phyloP scores from a whole-genome alignment of 2,888 invertebrate species.

The Pseudoips prasinana region DNA sequence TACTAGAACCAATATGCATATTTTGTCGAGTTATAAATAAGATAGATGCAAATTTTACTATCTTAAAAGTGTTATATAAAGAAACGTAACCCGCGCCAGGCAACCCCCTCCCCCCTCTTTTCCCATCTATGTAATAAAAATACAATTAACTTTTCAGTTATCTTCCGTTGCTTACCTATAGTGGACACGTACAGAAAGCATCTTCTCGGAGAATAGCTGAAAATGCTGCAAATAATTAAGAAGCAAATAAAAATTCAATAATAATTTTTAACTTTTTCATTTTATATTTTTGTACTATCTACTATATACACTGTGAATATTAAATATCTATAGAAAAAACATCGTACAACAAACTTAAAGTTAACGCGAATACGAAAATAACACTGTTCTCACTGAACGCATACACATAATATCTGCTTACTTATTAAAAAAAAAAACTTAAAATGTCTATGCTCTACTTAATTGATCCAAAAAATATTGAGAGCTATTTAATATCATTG shows the following conservation, averaged over 20 bases:
- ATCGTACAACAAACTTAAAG: conserved; percentile 68
- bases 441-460: conserved; percentile 10
- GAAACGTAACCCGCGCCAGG: too few relatives aligned
- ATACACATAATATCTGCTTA: conserved; percentile 28
- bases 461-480: conserved; percentile 15
- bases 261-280: conserved; percentile 61
- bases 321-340: conserved; percentile 71
- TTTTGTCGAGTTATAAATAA: too few relatives aligned
- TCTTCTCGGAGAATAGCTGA: conserved; percentile 24
- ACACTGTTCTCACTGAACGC: conserved; percentile 34
- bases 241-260: conserved; percentile 36
- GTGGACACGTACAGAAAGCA: conserved; percentile 55
- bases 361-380: conserved; percentile 56
- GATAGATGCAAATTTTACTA: too few relatives aligned
- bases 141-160: conserved; percentile 44
- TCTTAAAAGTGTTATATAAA: too few relatives aligned
- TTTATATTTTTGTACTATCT: conserved; percentile 81
- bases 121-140: too few relatives aligned
- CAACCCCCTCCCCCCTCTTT: not conserved
- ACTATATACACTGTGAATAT: conserved; percentile 76
- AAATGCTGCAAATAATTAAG: conserved; percentile 16
- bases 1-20: too few relatives aligned
- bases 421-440: conserved; percentile 25
- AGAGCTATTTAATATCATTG: conserved; percentile 9
- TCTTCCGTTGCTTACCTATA: conserved; percentile 58